These are phyloP conservation scores for Calyptomena viridis DNA, from an alignment of 2,113 vertebrate genomes.

Conservation along the genomic window DNA sequence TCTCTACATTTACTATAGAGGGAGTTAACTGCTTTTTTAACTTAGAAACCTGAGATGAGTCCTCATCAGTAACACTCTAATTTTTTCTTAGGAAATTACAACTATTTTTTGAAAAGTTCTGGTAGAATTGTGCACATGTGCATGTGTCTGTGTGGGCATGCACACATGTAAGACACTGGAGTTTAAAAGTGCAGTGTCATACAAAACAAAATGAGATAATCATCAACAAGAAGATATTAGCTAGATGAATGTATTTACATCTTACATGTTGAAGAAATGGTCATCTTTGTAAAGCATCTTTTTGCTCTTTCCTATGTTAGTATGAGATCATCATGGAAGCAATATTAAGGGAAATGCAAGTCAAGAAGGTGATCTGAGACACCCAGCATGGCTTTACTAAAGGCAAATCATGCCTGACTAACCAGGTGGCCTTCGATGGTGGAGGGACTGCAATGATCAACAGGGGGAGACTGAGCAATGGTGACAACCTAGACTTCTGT, in stretches of 20 bases:
- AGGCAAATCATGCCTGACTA: not conserved
- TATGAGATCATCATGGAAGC: not conserved
- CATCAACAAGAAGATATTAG: not conserved
- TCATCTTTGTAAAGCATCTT: not conserved
- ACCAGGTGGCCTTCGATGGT: not conserved
- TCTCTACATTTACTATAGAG: not conserved
- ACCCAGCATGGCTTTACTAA: not conserved
- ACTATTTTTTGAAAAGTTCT: not conserved
- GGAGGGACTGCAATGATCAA: accelerated
- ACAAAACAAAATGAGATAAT: not conserved
- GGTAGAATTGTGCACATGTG: not conserved
- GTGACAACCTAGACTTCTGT: not conserved
- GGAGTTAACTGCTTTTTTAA: not conserved
- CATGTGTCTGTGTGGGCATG: not conserved
- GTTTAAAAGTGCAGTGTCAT: not conserved
- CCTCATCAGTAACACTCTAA: not conserved
- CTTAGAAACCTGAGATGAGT: not conserved
- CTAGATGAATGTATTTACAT: not conserved
- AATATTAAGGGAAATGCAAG: not conserved
- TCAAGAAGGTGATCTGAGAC: not conserved
- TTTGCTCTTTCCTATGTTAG: not conserved
- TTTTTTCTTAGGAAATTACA: not conserved
- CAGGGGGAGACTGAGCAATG: not conserved
- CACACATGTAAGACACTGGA: not conserved
- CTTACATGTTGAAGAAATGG: not conserved